Conservation (phyloP, 2,888 invertebrate genomes). For the Rhagonycha lutea region DNA sequence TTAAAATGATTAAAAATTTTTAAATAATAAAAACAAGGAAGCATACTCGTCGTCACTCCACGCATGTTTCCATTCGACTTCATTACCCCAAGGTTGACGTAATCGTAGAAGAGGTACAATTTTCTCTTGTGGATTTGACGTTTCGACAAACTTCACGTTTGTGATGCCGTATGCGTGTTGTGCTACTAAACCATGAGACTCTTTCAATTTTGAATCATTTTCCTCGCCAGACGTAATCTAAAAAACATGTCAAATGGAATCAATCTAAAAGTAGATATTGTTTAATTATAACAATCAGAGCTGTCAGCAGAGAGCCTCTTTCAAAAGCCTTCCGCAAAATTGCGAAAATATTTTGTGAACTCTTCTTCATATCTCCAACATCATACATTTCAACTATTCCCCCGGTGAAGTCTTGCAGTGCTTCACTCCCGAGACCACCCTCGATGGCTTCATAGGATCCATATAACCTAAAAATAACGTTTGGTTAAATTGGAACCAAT, state of each 20-base stretch:
- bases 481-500: neutral
- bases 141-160: conserved; percentile 78
- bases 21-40: conserved; percentile 33
- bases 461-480: conserved; percentile 68
- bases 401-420: conserved; percentile 98
- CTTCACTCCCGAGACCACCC: conserved; percentile 96
- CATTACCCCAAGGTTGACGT: conserved; percentile 95
- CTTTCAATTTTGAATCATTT: too few relatives aligned
- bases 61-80: conserved; percentile 92
- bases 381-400: conserved; percentile 86
- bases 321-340: conserved; percentile 90
- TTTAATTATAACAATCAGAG: too few relatives aligned
- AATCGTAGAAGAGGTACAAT: conserved; percentile 83
- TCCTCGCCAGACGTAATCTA: too few relatives aligned
- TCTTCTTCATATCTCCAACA: conserved; percentile 72
- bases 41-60: conserved; percentile 64
- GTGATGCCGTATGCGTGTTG: conserved; percentile 96
- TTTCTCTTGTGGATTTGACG: conserved; percentile 77
- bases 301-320: conserved; percentile 72
- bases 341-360: conserved; percentile 84
- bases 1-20: conserved; percentile 46
- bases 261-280: too few relatives aligned
- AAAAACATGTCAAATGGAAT: conserved; percentile 26
- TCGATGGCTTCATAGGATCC: conserved; percentile 97
- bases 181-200: conserved; percentile 83